Conservation (phyloP, 2,797 vertebrate species). For the Buceros bicornis region DNA sequence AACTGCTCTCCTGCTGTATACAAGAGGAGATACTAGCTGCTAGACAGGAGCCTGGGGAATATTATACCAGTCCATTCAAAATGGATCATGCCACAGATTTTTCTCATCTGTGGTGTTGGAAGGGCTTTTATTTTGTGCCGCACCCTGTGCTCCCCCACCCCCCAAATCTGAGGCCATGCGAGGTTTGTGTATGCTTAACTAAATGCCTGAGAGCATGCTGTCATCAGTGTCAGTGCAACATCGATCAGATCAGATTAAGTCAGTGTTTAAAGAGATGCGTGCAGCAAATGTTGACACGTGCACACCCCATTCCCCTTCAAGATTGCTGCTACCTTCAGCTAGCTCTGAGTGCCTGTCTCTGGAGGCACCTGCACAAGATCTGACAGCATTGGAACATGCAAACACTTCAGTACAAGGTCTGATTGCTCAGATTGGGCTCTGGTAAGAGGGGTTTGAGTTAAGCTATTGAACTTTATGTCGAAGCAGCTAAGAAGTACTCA, state of each 20-base stretch:
- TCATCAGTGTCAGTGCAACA: background rate
- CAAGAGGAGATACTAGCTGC: background rate
- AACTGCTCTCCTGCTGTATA: background rate
- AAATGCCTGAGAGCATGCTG: background rate
- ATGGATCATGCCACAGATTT: background rate
- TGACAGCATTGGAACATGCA: background rate
- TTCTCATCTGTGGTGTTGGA: background rate
- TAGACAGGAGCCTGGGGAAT: background rate
- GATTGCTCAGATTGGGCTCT: background rate
- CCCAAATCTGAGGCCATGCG: fast-evolving
- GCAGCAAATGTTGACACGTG: background rate
- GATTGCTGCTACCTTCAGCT: background rate
- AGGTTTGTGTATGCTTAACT: background rate
- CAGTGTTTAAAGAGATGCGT: background rate
- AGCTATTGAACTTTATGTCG: slow-evolving; percentile 14
- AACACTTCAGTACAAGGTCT: slow-evolving; percentile 33
- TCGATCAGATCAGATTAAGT: background rate
- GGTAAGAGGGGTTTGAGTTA: background rate
- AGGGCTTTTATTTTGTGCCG: background rate
- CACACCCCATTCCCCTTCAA: background rate
- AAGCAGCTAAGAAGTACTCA: background rate
- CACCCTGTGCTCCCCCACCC: too few species aligned
- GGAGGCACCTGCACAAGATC: background rate
- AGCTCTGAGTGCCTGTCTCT: background rate
- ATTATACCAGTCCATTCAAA: background rate